phyloP scores from a whole-genome alignment of 2,113 vertebrate genomes.

The Ciconia boyciana region DNA sequence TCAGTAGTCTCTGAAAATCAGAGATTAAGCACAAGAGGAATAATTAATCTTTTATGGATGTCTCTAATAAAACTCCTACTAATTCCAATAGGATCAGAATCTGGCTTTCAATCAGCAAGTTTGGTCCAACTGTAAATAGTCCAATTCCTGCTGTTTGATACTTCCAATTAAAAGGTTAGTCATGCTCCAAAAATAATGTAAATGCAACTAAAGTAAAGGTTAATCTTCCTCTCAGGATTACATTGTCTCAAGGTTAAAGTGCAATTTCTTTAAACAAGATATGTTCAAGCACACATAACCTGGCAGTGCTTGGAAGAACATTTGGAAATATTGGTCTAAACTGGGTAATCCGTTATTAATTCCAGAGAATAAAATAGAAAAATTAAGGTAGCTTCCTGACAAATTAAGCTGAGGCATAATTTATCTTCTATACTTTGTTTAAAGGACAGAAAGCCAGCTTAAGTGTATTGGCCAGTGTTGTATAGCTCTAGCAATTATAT shows the following conservation, averaged over 20 bases:
- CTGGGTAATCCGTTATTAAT: neutral
- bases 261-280: neutral
- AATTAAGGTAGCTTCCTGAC: neutral
- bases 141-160: neutral
- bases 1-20: neutral
- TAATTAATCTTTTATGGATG: neutral
- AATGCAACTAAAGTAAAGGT: neutral
- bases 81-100: neutral
- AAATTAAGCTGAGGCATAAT: neutral
- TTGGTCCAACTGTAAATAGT: neutral
- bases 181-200: neutral
- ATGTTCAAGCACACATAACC: neutral
- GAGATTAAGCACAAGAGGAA: neutral
- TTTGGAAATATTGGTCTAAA: neutral
- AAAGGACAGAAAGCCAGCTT: neutral
- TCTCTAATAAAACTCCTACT: neutral
- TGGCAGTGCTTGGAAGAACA: neutral
- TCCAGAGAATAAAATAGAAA: neutral
- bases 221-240: constrained; percentile 6
- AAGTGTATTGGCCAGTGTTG: neutral
- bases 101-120: neutral
- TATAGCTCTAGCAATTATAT: neutral
- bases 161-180: constrained; percentile 11
- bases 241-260: neutral
- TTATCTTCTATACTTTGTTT: neutral